These are phyloP conservation scores for Cyclopterus lumpus DNA, from an alignment of 2,797 vertebrate genomes.

Conservation along the genomic window DNA sequence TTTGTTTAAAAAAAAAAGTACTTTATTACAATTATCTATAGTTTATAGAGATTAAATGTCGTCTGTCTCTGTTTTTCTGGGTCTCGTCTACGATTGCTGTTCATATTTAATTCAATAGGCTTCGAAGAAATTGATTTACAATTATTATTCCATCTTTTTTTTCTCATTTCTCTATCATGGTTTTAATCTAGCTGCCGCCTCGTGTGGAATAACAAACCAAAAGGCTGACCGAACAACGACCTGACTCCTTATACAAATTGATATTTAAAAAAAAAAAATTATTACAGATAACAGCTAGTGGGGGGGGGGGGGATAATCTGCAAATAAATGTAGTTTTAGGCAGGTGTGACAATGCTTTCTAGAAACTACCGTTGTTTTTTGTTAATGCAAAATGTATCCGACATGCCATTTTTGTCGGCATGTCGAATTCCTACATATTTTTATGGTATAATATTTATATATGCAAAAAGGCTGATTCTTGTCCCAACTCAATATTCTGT, in stretches of 20 bases:
- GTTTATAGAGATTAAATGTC: background rate
- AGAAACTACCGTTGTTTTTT: too few species aligned
- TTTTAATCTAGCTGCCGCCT: too few species aligned
- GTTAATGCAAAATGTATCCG: background rate
- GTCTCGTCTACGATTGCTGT: background rate
- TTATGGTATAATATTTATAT: background rate
- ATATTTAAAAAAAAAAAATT: background rate
- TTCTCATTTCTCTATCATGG: too few species aligned
- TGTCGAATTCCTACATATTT: too few species aligned
- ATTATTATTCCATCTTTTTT: too few species aligned
- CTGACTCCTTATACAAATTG: background rate
- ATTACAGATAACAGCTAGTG: background rate
- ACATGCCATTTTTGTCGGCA: background rate
- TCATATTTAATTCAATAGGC: background rate
- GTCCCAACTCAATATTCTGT: background rate
- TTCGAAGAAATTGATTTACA: too few species aligned
- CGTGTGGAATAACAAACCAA: background rate
- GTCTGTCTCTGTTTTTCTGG: too few species aligned
- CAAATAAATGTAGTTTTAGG: background rate
- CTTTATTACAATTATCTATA: background rate
- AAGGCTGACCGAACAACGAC: background rate
- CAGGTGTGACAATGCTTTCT: too few species aligned
- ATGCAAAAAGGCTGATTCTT: background rate
- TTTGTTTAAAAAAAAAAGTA: background rate
- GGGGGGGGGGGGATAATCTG: background rate